Base-by-base conservation (phyloP, 1,140 invertebrate genomes). In the Conopomorpha cramerella region DNA sequence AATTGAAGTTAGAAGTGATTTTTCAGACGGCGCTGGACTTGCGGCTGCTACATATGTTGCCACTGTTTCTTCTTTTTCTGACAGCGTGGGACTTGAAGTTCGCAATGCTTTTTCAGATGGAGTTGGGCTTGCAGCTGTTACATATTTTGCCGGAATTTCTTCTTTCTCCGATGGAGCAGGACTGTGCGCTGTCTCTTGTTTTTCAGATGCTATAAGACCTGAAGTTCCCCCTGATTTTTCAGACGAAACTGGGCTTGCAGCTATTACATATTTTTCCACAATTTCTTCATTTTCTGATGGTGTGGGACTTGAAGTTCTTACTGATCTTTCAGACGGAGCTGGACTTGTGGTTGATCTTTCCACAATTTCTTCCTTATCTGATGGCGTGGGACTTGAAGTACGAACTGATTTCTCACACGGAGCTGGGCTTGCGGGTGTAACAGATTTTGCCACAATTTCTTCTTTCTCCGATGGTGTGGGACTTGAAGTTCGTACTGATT, bases 11-110 rank as follows among this genome's bases (percentile, higher is more conserved):
- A 6, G 19, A 23, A n/a, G n/a, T 3, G 19, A 18, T 10, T 34
- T 34, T 10, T 34, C 33, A 26, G 33, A 34, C 14, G 19, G 25
- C 10, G 14, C 25, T 16, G 26, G 34, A 11, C 34, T 35, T n/a
- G n/a, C 8, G 6, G 19, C 19, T 23, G 19, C 10, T 23, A 23
- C 4, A 23, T 23, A 23, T 23, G 19, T 4, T 23, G 19, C 19
- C 10, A 23, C 4, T 4, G 19, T 23, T 4, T 4, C 19, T 10
- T 23, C 19, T 10, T 23, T 23, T 10, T 23, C 19, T 6, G 19
- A 23, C 19, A 10, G 19, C 19, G 19, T 23, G 19, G 19, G 19
- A 23, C 4, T 23, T 23, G 10, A 4, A 6, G 19, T 10, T 23
- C 10, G 4, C 10, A 23, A 6, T 3, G 19, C 33, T 10, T 34